Base-by-base conservation (phyloP, 2,888 invertebrate genomes). In the Lamproptera curius region DNA sequence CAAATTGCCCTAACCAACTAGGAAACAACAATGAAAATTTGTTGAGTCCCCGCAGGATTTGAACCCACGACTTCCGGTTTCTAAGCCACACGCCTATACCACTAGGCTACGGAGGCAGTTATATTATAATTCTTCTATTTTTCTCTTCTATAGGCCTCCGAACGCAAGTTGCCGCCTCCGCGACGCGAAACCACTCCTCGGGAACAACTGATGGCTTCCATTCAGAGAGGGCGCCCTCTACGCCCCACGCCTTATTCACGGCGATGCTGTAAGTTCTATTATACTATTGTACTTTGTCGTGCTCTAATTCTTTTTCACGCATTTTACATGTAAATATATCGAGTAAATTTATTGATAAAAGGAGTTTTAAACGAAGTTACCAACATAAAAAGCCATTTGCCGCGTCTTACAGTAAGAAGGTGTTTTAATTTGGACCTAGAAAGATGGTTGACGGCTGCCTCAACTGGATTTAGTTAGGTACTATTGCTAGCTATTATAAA, bases 141-240 rank as follows among this genome's bases (percentile, higher is more conserved):
- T n/a, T n/a, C n/a, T n/a, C n/a, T n/a, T n/a, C n/a, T n/a, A 2
- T 60, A 94, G 95, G 96, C 93, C 42, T 94, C 95, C 41, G 96
- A 97, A 67, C 90, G 97, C 49, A 93, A 95, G 72, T 78, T 96
- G 63, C 92, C 94, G 41, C 95, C 96, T 2, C 89, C 92, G 23
- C 90, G 91, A 49, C 90, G 91, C 56, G 92, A 91, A 57, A 89
- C 92, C 43, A 95, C 95, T 10, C 94, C 96, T 0, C 90, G 96
- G 54, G 97, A 97, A 76, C 91, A 93, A 62, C 90, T 97, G 20
- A 92, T 97, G 84, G 94, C 95, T 57, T 95, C 95, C 52, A 97
- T 97, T 62, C 93, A 94, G 65, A 89, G 92, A 57, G 94, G 94
- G 40, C 89, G 92, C 55, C 90, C 90, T 58, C 86, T 95, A 42